Percentiles rank a stretch among this genome's conserved stretches.
Conservation (phyloP, 2,797 vertebrate species). For the Pogonophryne albipinna region DNA sequence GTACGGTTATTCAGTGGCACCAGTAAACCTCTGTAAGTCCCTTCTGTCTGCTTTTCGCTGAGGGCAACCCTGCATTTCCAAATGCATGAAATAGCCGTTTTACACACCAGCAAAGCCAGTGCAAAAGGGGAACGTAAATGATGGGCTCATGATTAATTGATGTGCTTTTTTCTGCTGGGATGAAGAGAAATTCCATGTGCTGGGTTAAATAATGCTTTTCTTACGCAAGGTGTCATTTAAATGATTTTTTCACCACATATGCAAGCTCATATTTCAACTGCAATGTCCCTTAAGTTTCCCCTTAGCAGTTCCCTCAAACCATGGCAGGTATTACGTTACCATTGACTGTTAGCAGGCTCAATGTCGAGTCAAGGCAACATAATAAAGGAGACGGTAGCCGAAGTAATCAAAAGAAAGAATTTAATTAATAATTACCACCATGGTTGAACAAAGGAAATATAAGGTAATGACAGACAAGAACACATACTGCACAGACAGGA, state of each 20-base stretch:
- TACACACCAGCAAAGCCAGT: slow-evolving; percentile 75
- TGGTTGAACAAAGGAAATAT: too few relatives aligned
- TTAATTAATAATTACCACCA: too few relatives aligned
- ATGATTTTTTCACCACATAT: background rate
- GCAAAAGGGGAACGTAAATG: slow-evolving; percentile 3
- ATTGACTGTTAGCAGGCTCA: too few relatives aligned
- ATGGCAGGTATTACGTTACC: too few relatives aligned
- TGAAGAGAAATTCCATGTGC: slow-evolving; percentile 22
- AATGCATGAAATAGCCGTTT: slow-evolving; percentile 84
- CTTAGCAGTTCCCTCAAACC: slow-evolving; percentile 69
- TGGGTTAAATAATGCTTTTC: slow-evolving; percentile 13
- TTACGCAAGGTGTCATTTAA: background rate
- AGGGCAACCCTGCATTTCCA: slow-evolving; percentile 82
- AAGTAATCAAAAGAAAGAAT: too few relatives aligned
- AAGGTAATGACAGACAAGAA: too few relatives aligned
- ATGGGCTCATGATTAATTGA: slow-evolving; percentile 44
- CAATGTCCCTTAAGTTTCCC: slow-evolving; percentile 66
- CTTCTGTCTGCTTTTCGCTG: slow-evolving; percentile 85
- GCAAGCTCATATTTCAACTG: slow-evolving; percentile 48
- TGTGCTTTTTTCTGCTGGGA: slow-evolving; percentile 63
- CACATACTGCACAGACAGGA: too few relatives aligned
- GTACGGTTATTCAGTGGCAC: slow-evolving; percentile 84
- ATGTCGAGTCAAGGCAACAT: too few relatives aligned
- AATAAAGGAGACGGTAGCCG: too few relatives aligned
- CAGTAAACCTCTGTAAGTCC: slow-evolving; percentile 87